Conservation (phyloP, 2,797 vertebrate genomes). For the Gymnopithys bicolor region DNA sequence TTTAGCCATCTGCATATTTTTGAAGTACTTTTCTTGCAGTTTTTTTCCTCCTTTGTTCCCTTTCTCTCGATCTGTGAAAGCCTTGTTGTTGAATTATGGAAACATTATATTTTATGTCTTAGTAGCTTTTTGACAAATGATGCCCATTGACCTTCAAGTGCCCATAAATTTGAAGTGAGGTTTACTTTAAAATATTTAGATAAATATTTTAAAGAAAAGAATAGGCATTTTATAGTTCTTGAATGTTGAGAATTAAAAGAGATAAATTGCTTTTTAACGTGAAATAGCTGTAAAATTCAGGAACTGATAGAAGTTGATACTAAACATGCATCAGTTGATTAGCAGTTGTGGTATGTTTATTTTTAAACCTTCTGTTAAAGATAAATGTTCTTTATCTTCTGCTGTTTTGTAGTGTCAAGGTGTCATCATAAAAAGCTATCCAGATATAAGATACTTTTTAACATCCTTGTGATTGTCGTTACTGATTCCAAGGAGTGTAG, state of each 20-base stretch:
- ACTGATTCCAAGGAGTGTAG: neutral
- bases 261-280: neutral
- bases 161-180: neutral
- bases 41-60: neutral
- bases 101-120: neutral
- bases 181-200: neutral
- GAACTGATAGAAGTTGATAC: neutral
- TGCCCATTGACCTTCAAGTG: neutral
- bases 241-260: neutral
- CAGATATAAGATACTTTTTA: neutral
- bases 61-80: neutral
- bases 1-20: neutral
- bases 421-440: neutral
- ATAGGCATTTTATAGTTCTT: neutral
- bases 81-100: neutral
- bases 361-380: neutral
- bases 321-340: neutral
- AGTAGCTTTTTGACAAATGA: neutral
- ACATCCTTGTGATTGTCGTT: rapidly evolving
- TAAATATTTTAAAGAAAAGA: neutral
- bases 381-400: neutral
- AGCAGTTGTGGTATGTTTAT: neutral
- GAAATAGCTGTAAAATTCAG: neutral
- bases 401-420: neutral
- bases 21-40: neutral